These are phyloP conservation scores for Volucella inflata DNA, from an alignment of 2,888 invertebrate genomes.

Conservation along the genomic window DNA sequence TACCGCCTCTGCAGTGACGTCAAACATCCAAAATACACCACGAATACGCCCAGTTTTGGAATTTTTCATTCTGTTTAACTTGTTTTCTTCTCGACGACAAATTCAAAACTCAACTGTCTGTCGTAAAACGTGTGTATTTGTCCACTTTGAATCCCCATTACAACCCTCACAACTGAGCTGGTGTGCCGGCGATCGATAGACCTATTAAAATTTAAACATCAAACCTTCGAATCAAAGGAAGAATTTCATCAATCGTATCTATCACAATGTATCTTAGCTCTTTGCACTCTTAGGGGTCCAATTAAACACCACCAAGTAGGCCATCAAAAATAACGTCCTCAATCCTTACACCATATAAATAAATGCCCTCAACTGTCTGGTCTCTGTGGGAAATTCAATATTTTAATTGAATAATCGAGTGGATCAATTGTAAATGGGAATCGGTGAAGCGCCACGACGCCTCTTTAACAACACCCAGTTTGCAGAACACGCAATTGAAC, in stretches of 20 bases:
- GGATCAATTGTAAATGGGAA: constrained; percentile 18
- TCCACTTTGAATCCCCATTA: constrained; percentile 2
- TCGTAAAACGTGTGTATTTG: neutral
- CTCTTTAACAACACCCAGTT: constrained; percentile 12
- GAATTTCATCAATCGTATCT: too few relatives aligned
- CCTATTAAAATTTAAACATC: constrained; percentile 16
- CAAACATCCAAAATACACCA: neutral
- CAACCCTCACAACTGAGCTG: neutral
- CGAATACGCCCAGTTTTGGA: constrained; percentile 1
- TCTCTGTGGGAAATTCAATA: constrained; percentile 48
- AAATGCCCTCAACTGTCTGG: neutral
- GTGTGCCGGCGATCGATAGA: neutral
- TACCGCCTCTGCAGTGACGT: neutral
- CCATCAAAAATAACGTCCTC: neutral
- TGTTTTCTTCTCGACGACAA: neutral
- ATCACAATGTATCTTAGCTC: too few relatives aligned
- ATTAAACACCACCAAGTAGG: too few relatives aligned
- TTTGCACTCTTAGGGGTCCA: too few relatives aligned
- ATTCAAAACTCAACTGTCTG: neutral
- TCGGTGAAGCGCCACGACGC: neutral
- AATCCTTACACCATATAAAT: neutral
- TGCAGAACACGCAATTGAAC: constrained; percentile 51
- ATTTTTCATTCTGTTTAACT: neutral
- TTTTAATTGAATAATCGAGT: constrained; percentile 69
- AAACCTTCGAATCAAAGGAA: neutral